phyloP scores from a whole-genome alignment of 2,113 vertebrate genomes.

The Nesospiza acunhae region DNA sequence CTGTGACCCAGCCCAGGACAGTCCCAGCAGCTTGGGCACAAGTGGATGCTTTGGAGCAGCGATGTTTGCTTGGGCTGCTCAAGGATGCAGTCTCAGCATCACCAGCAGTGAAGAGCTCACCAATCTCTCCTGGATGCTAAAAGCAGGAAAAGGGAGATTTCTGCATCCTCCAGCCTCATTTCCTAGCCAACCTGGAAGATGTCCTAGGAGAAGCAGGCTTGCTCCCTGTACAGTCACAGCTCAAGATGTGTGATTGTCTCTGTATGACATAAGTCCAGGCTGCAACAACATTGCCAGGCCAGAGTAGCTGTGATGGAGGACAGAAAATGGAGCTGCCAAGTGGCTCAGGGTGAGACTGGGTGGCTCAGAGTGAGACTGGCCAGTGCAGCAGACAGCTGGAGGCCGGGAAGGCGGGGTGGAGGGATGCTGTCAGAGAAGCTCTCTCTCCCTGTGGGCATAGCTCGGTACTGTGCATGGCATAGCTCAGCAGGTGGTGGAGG shows the following conservation, averaged over 20 bases:
- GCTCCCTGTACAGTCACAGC: rapidly evolving
- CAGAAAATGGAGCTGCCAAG: background rate
- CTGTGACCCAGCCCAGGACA: background rate
- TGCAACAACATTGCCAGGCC: rapidly evolving
- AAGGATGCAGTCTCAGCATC: background rate
- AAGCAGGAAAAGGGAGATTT: background rate
- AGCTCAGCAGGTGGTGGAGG: background rate
- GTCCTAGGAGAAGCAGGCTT: background rate
- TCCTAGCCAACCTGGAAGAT: background rate
- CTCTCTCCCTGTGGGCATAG: rapidly evolving
- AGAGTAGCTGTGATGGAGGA: background rate
- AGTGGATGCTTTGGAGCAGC: background rate
- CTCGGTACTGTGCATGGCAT: background rate
- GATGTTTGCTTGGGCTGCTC: background rate
- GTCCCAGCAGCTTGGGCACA: rapidly evolving
- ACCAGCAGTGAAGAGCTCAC: background rate
- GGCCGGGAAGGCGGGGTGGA: background rate
- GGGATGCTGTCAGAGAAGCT: background rate
- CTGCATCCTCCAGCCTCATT: background rate
- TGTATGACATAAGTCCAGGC: rapidly evolving
- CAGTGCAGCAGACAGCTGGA: background rate
- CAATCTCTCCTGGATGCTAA: background rate
- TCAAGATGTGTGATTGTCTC: background rate
- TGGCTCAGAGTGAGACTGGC: background rate
- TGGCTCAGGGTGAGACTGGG: background rate